These are phyloP conservation scores for Gonocerus acuteangulatus DNA, from an alignment of 2,888 invertebrate species.

Conservation along the genomic window DNA sequence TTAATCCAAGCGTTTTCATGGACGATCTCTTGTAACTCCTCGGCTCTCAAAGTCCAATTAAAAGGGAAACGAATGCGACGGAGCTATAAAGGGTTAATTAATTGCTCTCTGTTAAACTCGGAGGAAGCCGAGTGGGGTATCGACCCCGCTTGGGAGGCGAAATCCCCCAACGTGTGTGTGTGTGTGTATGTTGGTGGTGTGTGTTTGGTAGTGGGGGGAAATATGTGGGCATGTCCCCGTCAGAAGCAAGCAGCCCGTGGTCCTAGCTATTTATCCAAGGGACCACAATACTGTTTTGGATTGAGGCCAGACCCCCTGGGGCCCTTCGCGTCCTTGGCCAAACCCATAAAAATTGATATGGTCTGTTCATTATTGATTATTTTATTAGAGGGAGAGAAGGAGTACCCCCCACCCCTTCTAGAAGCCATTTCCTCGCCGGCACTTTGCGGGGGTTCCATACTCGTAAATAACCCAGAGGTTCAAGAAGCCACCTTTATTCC, in stretches of 20 bases:
- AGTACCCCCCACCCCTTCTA: background rate
- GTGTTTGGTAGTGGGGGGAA: background rate
- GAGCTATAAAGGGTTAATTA: no score
- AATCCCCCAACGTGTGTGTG: no score
- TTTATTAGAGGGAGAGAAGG: background rate
- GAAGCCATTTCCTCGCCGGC: background rate
- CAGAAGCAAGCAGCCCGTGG: background rate
- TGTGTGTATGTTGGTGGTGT: background rate
- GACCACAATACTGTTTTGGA: slow-evolving; percentile 13
- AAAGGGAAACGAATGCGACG: no score
- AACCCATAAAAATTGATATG: slow-evolving; percentile 15
- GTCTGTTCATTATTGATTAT: slow-evolving; percentile 19
- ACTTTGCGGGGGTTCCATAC: no score
- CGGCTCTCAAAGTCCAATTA: no score
- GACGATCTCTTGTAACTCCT: no score
- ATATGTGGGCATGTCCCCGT: slow-evolving; percentile 13
- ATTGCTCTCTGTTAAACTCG: no score
- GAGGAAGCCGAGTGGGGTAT: no score
- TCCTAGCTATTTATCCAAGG: slow-evolving; percentile 10
- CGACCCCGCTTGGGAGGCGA: no score
- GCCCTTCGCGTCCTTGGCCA: background rate
- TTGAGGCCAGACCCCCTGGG: background rate
- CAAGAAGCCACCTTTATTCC: no score
- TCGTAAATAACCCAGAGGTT: no score
- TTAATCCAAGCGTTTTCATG: no score